Conservation (phyloP, 1,140 invertebrate genomes). For the Coenobita brevimanus region DNA sequence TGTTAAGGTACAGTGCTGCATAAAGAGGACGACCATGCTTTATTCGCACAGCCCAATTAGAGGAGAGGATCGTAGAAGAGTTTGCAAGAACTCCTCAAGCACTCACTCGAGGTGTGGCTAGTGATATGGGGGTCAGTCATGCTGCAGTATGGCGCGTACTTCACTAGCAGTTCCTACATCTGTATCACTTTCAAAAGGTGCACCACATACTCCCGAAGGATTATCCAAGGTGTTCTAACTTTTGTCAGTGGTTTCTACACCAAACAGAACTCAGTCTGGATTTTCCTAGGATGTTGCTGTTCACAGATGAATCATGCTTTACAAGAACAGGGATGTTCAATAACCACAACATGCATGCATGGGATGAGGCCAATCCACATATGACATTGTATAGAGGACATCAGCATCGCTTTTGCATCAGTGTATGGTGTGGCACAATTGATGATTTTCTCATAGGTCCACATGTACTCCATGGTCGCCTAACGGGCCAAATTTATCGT, state of each 20-base stretch:
- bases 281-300: slow-evolving; percentile 32
- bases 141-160: slow-evolving; percentile 25
- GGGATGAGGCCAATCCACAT: slow-evolving; percentile 51
- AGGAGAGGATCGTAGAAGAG: not conserved
- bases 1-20: too few relatives aligned
- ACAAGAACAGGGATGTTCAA: slow-evolving; percentile 58
- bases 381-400: slow-evolving; percentile 22
- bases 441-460: slow-evolving; percentile 45
- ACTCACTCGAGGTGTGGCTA: slow-evolving; percentile 15
- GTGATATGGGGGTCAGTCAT: slow-evolving; percentile 5
- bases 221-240: slow-evolving; percentile 30
- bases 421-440: slow-evolving; percentile 11
- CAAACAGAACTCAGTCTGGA: slow-evolving; percentile 13
- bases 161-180: too few relatives aligned
- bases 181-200: slow-evolving; percentile 48
- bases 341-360: slow-evolving; percentile 44
- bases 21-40: too few relatives aligned
- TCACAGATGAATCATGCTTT: slow-evolving; percentile 47
- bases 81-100: slow-evolving; percentile 26
- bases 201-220: slow-evolving; percentile 38
- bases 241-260: slow-evolving; percentile 36
- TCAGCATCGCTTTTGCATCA: slow-evolving; percentile 20
- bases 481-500: slow-evolving; percentile 21
- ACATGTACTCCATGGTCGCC: slow-evolving; percentile 35
- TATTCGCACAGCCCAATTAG: not conserved